phyloP scores from a whole-genome alignment of 2,888 invertebrate genomes.

The Drosophila tripunctata region DNA sequence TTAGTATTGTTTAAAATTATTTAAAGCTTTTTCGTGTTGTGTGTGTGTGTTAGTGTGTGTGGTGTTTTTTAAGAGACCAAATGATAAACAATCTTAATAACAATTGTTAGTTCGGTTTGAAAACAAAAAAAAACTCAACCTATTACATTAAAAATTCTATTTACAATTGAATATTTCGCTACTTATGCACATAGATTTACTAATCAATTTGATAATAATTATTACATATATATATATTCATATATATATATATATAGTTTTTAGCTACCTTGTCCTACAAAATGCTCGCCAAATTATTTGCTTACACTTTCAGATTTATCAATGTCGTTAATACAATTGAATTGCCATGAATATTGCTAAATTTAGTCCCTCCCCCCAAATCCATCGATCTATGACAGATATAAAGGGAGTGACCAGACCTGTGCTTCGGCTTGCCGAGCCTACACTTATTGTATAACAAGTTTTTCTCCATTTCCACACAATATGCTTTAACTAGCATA shows the following conservation, averaged over 20 bases:
- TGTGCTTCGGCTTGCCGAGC: conserved; percentile 67
- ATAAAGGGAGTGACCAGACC: conserved; percentile 26
- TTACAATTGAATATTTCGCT: conserved; percentile 75
- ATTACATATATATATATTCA: conserved; percentile 34
- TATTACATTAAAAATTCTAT: conserved; percentile 59
- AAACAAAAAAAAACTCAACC: conserved; percentile 35
- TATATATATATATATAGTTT: conserved; percentile 31
- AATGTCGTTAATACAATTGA: conserved; percentile 76
- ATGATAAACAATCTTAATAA: conserved; percentile 27
- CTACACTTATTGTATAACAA: conserved; percentile 70
- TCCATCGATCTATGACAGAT: conserved; percentile 38
- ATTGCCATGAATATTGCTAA: conserved; percentile 79
- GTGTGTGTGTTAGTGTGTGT: conserved; percentile 32
- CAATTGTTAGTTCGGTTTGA: conserved; percentile 16
- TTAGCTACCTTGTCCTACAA: conserved; percentile 69
- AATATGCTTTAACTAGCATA: conserved; percentile 46
- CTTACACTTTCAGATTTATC: conserved; percentile 63
- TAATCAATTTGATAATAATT: conserved; percentile 61
- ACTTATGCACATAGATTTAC: conserved; percentile 71
- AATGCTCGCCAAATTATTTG: conserved; percentile 55
- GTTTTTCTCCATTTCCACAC: conserved; percentile 19
- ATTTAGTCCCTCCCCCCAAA: conserved; percentile 28
- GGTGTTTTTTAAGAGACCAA: conserved; percentile 24
- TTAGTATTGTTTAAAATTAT: conserved; percentile 74
- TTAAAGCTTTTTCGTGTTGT: conserved; percentile 75